Conservation (phyloP, 2,888 invertebrate species). For the Amblyteles armatorius region DNA sequence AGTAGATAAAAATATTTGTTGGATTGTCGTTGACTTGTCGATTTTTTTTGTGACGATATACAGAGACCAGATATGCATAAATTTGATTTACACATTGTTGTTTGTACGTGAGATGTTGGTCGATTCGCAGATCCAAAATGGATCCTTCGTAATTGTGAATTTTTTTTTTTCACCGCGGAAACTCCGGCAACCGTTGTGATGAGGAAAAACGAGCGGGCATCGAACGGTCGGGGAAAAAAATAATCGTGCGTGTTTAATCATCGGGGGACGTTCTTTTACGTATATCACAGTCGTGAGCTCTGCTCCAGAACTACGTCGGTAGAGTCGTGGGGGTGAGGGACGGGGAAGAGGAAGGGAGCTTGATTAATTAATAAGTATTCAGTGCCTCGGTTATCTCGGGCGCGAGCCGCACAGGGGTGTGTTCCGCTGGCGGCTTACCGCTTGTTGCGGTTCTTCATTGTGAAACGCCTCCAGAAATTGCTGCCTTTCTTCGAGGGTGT, state of each 20-base stretch:
- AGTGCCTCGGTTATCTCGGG: slow-evolving; percentile 60
- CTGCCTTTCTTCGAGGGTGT: slow-evolving; percentile 80
- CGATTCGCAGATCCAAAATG: slow-evolving; percentile 16
- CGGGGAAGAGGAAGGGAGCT: slow-evolving; percentile 27
- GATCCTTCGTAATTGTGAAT: slow-evolving; percentile 10
- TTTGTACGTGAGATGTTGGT: slow-evolving; percentile 38
- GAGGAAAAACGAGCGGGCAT: slow-evolving; percentile 23
- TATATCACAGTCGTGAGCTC: slow-evolving; percentile 83
- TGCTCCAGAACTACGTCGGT: slow-evolving; percentile 77
- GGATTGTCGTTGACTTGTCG: slow-evolving; percentile 24
- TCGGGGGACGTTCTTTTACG: slow-evolving; percentile 68
- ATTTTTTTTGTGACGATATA: slow-evolving; percentile 21
- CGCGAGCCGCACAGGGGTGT: slow-evolving; percentile 37
- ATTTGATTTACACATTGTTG: slow-evolving; percentile 24
- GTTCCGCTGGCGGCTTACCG: slow-evolving; percentile 85
- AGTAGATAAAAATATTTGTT: slow-evolving; percentile 31
- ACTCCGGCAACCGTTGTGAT: slow-evolving; percentile 21
- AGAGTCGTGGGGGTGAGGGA: slow-evolving; percentile 70
- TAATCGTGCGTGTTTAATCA: slow-evolving; percentile 52
- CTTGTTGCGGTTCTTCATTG: slow-evolving; percentile 89
- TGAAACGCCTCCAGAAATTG: slow-evolving; percentile 89
- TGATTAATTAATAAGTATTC: slow-evolving; percentile 64
- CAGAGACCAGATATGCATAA: slow-evolving; percentile 38
- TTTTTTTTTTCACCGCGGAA: slow-evolving; percentile 13
- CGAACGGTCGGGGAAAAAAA: slow-evolving; percentile 24